Evolutionary conservation across 1,140 invertebrate genomes (phyloP), one percentile per base, ranked within the genome.

Genomic region (Phymorhynchus buccinoides): DNA sequence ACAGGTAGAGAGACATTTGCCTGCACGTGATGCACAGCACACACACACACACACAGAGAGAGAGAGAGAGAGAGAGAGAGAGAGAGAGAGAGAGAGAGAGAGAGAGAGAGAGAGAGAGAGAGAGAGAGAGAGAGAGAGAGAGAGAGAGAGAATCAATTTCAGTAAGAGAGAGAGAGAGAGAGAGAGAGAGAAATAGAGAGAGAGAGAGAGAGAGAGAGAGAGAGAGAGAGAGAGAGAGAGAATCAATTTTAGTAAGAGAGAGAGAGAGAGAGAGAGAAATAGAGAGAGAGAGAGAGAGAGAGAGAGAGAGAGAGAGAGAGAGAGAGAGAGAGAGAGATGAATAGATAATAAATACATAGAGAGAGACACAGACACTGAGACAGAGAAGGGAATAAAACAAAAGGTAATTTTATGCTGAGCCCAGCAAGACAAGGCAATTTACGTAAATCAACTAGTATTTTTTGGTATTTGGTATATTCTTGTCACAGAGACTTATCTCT

Each of bases 21-120:
- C n/a, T n/a, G n/a, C n/a, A n/a, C n/a, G 35, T 35, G 35, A 32
- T 3, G 32, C 41, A n/a, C 12, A 14, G 42, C 22, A 35, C 44
- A 71, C 44, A 77, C 16, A 84, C 44, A 77, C 56, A 30, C 22
- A 80, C 6, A 52, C 1, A 27, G 16, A 22, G 18, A 27, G 42
- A 41, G 27, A 41, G 27, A 37, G 35, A 41, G 32, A n/a, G 35
- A 79, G 77, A 79, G 39, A 6, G 3, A 6, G 39, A 79, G 77
- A 79, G 39, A 42, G 77, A 79, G 39, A 79, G 77, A 79, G 39
- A 35, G 39, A 79, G 77, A 79, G 39, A 79, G 39, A 79, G 39
- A 79, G 77, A 79, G 39, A 42, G 77, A 79, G 39, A 42, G 39
- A 79, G 32, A 79, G 18, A 44, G 27, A 48, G 18, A 80, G 4